These are phyloP conservation scores for Lamprotornis superbus DNA, from an alignment of 2,113 vertebrate genomes.

Conservation along the genomic window DNA sequence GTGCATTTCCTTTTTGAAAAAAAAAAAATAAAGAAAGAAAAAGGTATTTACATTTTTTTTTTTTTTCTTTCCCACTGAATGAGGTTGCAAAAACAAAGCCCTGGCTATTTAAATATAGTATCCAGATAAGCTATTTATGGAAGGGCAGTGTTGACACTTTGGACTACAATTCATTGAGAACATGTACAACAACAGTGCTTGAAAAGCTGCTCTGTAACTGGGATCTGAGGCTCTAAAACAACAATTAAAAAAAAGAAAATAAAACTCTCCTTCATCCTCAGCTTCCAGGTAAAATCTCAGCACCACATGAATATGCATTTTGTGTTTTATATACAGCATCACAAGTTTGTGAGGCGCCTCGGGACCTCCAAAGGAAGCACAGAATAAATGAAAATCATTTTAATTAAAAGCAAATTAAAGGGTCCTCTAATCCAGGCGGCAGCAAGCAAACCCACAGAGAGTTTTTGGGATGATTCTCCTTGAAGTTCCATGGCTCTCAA, in stretches of 20 bases:
- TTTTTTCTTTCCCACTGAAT: neutral
- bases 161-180: neutral
- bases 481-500: neutral
- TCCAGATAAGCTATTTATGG: neutral
- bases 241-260: neutral
- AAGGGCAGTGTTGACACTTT: neutral
- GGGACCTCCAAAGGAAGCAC: neutral
- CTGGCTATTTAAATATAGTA: neutral
- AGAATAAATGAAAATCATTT: constrained; percentile 46
- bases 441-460: neutral
- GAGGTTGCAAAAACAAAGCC: neutral
- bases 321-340: neutral
- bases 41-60: neutral
- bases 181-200: accelerated
- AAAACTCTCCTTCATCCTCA: neutral
- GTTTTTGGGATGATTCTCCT: neutral
- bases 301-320: neutral
- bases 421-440: constrained; percentile 34
- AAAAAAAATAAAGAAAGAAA: neutral
- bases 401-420: constrained; percentile 65
- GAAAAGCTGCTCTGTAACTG: neutral
- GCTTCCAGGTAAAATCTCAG: neutral
- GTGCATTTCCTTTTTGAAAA: neutral
- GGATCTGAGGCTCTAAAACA: neutral
- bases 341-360: neutral